phyloP scores from a whole-genome alignment of 2,888 invertebrate genomes.

The Euplexia lucipara region DNA sequence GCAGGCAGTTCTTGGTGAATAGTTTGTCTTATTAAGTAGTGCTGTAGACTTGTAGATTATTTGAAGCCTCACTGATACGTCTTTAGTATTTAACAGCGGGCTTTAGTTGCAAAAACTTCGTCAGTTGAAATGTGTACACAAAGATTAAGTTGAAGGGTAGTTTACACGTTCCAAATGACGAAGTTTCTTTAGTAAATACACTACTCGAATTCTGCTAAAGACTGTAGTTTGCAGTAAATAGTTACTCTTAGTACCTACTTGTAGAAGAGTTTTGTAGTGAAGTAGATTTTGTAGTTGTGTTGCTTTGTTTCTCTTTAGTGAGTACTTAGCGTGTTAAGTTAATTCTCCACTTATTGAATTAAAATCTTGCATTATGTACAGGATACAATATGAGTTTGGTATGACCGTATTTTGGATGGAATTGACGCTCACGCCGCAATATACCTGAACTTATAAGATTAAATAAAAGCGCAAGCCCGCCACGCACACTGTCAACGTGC shows the following conservation, averaged over 20 bases:
- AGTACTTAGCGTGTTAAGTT: not conserved
- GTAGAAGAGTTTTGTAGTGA: constrained; percentile 29
- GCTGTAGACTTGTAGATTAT: constrained; percentile 27
- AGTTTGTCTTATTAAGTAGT: constrained; percentile 48
- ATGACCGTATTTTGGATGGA: too few species aligned
- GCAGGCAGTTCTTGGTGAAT: constrained; percentile 83
- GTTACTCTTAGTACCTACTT: constrained; percentile 8
- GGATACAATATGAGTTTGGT: too few species aligned
- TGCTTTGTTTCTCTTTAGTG: constrained; percentile 15
- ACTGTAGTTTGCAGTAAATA: constrained; percentile 18
- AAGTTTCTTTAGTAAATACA: constrained; percentile 32
- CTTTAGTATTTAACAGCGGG: not conserved
- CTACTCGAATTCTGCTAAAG: constrained; percentile 1
- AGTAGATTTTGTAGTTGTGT: constrained; percentile 21
- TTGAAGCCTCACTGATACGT: constrained; percentile 3
- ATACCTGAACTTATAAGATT: too few species aligned
- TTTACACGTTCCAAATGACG: constrained; percentile 25
- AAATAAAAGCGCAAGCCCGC: too few species aligned
- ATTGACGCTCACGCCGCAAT: too few species aligned
- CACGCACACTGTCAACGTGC: too few species aligned
- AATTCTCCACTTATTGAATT: not conserved
- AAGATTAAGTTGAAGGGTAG: not conserved
- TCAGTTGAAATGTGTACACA: constrained; percentile 11
- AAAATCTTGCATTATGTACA: constrained; percentile 8
- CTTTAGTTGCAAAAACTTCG: not conserved